Evolutionary conservation across 2,113 vertebrate species (phyloP), one percentile per base, ranked within the genome.

Genomic region (Pluvialis apricaria): DNA sequence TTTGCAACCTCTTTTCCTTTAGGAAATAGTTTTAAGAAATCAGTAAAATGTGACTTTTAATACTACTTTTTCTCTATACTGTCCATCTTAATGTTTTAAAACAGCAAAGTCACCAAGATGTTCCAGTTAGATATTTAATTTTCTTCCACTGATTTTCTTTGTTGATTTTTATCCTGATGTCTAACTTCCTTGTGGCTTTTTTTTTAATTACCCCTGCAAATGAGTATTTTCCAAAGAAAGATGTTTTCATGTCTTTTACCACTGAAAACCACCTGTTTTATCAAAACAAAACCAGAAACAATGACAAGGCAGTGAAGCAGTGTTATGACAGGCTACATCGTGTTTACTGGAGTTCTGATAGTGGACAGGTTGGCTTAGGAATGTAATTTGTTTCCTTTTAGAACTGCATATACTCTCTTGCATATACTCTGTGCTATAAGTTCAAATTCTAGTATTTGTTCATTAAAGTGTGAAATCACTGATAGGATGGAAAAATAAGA

Each of bases 221-320:
- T 72, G 82, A 95, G 15, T 89, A n/a, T 51, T 84, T 91, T 96
- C 58, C 55, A n/a, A 96, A 96, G 55, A 61, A 78, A 66, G 44
- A 83, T 77, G 25, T 86, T 96, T 97, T 92, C 24, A 7, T 58
- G 26, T 88, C 86, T 94, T 96, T 96, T 82, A 90, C 87, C 64
- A 45, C 40, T 79, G 81, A 86, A 97, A 90, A 36, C 6, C 19
- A 89, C 22, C 26, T 51, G 5, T 34, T 92, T 70, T 80, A 92
- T 32, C 58, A 81, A 80, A 97, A 77, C 40, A 95, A 93, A 93
- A 34, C 6, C 47, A 92, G 55, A 69, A 90, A 83, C 84, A 87
- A 31, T 95, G 78, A 75, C 52, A 95, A 79, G 47, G 55, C 55
- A 36, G 62, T 72, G 73, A 66, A 85, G 60, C 28, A n/a, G 18